phyloP scores from a whole-genome alignment of 2,797 vertebrate genomes.

The Calcarius lapponicus region DNA sequence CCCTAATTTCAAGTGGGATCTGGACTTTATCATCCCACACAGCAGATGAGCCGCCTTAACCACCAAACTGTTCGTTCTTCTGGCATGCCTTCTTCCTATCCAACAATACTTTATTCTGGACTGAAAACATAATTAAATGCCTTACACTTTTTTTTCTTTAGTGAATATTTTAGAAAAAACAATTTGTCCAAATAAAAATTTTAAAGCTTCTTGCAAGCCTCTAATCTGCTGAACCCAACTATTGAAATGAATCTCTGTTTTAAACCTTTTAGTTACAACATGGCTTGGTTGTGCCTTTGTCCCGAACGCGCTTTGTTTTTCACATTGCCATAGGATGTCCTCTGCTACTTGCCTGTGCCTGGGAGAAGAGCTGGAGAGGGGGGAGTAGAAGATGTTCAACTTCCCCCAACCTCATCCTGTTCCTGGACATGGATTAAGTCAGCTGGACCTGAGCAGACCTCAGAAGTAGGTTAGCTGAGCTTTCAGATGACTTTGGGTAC shows the following conservation, averaged over 20 bases:
- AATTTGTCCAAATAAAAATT: not conserved
- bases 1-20: slow-evolving; percentile 21
- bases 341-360: not conserved
- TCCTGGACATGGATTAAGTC: not conserved
- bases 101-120: not conserved
- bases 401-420: not conserved
- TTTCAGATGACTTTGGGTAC: not conserved
- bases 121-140: not conserved
- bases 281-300: not conserved
- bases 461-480: not conserved
- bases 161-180: not conserved
- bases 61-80: slow-evolving; percentile 17
- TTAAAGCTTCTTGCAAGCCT: not conserved
- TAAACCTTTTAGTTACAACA: not conserved
- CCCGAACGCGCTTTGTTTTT: accelerated
- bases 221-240: not conserved
- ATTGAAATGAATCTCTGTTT: not conserved
- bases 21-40: slow-evolving; percentile 44
- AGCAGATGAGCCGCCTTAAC: slow-evolving; percentile 34
- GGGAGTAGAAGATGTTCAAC: not conserved
- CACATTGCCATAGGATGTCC: accelerated
- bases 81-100: not conserved
- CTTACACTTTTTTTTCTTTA: not conserved
- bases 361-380: not conserved
- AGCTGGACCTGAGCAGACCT: not conserved